These are phyloP conservation scores for Scaptomyza flava DNA, from an alignment of 2,888 invertebrate species.

Conservation along the genomic window DNA sequence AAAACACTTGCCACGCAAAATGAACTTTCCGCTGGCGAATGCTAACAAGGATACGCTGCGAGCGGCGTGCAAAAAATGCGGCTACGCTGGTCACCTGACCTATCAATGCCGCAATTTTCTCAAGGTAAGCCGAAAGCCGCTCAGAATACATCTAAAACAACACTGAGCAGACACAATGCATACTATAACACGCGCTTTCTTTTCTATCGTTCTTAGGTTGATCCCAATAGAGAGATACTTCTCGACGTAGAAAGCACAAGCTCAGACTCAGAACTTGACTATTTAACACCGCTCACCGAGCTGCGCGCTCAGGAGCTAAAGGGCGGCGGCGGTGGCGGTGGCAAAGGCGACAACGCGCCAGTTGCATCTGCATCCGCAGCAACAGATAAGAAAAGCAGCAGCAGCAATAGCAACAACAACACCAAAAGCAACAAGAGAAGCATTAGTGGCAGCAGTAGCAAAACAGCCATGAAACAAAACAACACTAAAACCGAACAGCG, in stretches of 20 bases:
- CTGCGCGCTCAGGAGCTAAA: slow-evolving; percentile 90
- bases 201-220: slow-evolving; percentile 86
- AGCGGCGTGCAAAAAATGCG: slow-evolving; percentile 97
- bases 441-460: slow-evolving; percentile 29
- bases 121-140: slow-evolving; percentile 86
- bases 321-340: slow-evolving; percentile 5
- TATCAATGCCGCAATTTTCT: slow-evolving; percentile 98
- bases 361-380: slow-evolving; percentile 24
- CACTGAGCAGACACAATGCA: not conserved
- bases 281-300: slow-evolving; percentile 92
- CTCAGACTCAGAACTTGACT: slow-evolving; percentile 92
- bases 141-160: slow-evolving; percentile 14
- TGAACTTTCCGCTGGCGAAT: slow-evolving; percentile 83
- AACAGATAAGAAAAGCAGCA: slow-evolving; percentile 31
- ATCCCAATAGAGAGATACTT: slow-evolving; percentile 96
- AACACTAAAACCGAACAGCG: slow-evolving; percentile 60
- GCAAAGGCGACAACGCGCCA: slow-evolving; percentile 14
- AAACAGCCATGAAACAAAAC: slow-evolving; percentile 45
- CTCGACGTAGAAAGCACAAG: slow-evolving; percentile 97
- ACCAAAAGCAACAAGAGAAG: slow-evolving; percentile 41
- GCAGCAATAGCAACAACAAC: slow-evolving; percentile 29
- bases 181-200: slow-evolving; percentile 8
- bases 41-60: slow-evolving; percentile 90
- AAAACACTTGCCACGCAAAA: slow-evolving; percentile 39
- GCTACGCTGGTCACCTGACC: slow-evolving; percentile 97